These are phyloP conservation scores for Promerops cafer DNA, from an alignment of 2,113 vertebrate genomes.

Conservation along the genomic window DNA sequence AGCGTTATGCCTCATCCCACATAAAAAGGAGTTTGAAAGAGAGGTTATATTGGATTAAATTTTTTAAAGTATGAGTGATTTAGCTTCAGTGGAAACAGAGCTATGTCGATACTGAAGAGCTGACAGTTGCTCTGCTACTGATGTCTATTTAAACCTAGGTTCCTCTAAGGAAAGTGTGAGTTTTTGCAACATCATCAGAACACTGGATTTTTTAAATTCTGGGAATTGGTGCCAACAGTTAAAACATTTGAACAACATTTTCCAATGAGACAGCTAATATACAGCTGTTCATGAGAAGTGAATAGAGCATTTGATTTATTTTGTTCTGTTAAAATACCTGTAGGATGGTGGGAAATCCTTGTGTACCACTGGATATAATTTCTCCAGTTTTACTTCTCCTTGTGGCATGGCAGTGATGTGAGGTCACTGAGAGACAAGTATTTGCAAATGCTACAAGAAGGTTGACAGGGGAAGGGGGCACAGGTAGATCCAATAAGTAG, in stretches of 20 bases:
- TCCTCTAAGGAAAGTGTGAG: background rate
- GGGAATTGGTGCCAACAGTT: background rate
- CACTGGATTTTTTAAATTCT: background rate
- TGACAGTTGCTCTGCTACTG: background rate
- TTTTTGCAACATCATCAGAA: background rate
- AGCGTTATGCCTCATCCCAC: background rate
- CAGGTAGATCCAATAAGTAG: background rate
- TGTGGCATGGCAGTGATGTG: background rate
- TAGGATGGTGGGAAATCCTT: background rate
- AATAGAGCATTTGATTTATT: background rate
- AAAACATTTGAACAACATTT: background rate
- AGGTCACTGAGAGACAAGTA: background rate
- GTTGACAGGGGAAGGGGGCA: background rate
- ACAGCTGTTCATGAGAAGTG: background rate
- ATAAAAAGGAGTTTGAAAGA: background rate
- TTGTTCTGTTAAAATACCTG: background rate
- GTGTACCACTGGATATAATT: background rate
- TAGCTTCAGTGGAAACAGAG: background rate
- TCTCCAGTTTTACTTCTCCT: background rate
- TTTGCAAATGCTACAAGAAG: background rate
- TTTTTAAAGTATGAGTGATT: background rate
- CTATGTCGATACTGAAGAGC: background rate
- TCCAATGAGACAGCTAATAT: background rate
- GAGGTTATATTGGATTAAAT: background rate
- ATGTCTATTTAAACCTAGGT: background rate